Base-by-base conservation (phyloP, 1,140 invertebrate genomes). In the honey bee (Apis mellifera) region DNA sequence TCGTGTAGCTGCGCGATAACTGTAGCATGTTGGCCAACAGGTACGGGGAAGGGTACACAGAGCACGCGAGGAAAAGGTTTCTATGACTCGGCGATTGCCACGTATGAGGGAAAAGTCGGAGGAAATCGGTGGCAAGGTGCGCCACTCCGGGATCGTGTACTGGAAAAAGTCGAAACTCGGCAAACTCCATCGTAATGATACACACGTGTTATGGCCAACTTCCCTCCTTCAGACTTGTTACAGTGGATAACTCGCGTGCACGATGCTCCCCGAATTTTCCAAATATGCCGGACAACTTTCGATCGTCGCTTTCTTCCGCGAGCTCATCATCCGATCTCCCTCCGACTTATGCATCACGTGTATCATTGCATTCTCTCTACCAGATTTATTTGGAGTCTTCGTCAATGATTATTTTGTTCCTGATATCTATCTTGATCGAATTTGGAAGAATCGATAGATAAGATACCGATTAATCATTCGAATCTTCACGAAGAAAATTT, bases 1-100 rank as follows among this genome's bases (percentile, higher is more conserved):
- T 89, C 83, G 69, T 85, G 78, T 87, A 86, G 78, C 68, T 85
- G 83, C 83, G 83, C 78, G 78, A 86, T 85, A 89, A 80, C 86
- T 83, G 77, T 54, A 50, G 76, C 52, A 72, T 42, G 42, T 88
- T 82, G 48, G 32, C 52, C 59, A 57, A 26, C 77, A 60, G 69
- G 65, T 81, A 76, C 54, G 78, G 11, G 17, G 11, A 59, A 60
- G 68, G 64, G 59, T 78, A 76, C 78, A 59, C 55, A 72, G 54
- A 84, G 75, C 78, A 82, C 71, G 23, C 42, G 77, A 76, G 82
- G 54, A 84, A 82, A 85, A 0, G 32, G 32, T 66, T 87, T 87
- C 62, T 77, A 68, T 82, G 76, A 64, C 70, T 68, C 32, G 72
- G 50, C 84, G 62, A 86, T 87, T 86, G 81, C 68, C 52, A 86